phyloP scores from a whole-genome alignment of 2,797 vertebrate species.

The Acanthopagrus latus region DNA sequence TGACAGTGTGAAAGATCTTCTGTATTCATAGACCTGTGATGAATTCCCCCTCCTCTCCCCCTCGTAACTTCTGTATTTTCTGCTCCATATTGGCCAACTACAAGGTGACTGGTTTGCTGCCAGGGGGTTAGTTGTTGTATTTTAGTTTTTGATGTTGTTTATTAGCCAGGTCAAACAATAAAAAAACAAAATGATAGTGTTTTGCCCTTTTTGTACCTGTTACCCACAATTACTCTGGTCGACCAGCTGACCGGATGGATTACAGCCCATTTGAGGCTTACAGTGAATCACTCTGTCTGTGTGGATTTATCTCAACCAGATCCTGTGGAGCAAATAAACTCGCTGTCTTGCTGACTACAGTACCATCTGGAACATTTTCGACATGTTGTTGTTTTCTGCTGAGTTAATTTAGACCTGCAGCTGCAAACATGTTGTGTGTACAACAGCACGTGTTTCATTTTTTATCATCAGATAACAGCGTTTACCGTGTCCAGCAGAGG shows the following conservation, averaged over 20 bases:
- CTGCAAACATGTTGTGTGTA: slow-evolving; percentile 30
- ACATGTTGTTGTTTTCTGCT: slow-evolving; percentile 19
- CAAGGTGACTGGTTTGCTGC: no score
- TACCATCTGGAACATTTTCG: slow-evolving; percentile 42
- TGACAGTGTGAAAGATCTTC: no score
- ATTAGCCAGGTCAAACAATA: no score
- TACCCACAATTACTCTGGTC: background rate
- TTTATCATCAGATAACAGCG: slow-evolving; percentile 31
- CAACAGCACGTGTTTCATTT: slow-evolving; percentile 29
- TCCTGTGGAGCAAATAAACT: slow-evolving; percentile 16
- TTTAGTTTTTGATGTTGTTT: no score
- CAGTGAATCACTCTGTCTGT: background rate
- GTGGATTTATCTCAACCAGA: slow-evolving; percentile 4
- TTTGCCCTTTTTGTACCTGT: background rate
- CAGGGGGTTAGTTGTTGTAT: no score
- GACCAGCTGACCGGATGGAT: slow-evolving; percentile 2
- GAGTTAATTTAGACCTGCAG: slow-evolving; percentile 48
- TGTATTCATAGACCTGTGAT: no score
- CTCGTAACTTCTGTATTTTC: no score
- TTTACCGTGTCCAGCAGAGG: slow-evolving; percentile 22
- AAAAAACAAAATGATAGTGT: background rate
- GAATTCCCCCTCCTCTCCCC: no score
- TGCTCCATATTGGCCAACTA: no score
- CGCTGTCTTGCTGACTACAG: slow-evolving; percentile 29
- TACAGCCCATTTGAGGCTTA: background rate